A percentile compares a stretch with the other conserved stretches of the same genome.
Conservation (phyloP, 2,888 invertebrate genomes). For the Minunthozetes semirufus region DNA sequence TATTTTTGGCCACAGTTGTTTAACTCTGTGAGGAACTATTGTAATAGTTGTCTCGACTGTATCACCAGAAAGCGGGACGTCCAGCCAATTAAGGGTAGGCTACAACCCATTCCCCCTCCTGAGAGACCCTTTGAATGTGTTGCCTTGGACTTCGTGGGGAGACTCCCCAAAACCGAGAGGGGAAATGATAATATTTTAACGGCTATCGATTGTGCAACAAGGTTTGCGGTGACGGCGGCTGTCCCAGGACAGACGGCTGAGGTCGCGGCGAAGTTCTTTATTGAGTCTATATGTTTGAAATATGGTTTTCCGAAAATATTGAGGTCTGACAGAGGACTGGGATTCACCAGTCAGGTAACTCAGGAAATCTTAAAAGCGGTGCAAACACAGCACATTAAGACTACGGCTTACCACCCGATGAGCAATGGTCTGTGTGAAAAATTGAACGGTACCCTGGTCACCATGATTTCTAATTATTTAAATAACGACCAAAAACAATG, state of each 20-base stretch:
- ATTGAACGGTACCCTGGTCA: constrained; percentile 31
- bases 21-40: neutral
- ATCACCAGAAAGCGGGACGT: neutral
- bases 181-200: neutral
- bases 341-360: constrained; percentile 10
- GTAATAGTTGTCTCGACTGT: neutral
- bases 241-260: neutral
- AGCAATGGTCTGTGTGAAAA: constrained; percentile 35
- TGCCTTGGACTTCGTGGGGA: neutral
- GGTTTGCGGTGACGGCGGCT: neutral
- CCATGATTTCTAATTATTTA: constrained; percentile 26
- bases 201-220: neutral
- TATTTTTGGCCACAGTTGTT: constrained; percentile 26
- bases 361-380: constrained; percentile 19
- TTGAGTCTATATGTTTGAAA: constrained; percentile 28
- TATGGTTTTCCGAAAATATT: constrained; percentile 30
- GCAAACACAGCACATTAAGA: constrained; percentile 26
- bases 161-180: neutral
- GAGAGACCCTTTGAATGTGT: neutral
- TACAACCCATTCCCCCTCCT: neutral
- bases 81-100: neutral
- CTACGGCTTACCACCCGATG: constrained; percentile 35
- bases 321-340: constrained; percentile 31
- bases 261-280: constrained; percentile 25
- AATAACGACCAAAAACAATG: constrained; percentile 33